A percentile compares a stretch with the other conserved stretches of the same genome.
These are phyloP conservation scores for Rhyacophila brunnea DNA, from an alignment of 1,140 invertebrate species.

Conservation along the genomic window DNA sequence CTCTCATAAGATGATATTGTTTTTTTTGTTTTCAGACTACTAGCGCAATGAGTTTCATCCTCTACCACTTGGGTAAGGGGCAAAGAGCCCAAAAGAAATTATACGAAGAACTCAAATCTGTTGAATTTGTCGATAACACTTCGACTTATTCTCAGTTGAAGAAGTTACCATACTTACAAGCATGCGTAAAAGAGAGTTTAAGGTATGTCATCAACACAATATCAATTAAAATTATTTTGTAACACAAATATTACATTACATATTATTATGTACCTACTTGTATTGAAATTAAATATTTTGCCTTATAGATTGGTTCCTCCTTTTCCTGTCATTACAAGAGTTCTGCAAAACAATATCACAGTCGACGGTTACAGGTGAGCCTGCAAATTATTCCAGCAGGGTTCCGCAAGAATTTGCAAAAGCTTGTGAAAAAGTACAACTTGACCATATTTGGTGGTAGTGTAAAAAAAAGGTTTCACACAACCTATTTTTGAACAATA, in stretches of 20 bases:
- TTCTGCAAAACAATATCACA: slow-evolving; percentile 64
- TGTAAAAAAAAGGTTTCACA: too few species aligned
- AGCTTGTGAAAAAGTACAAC: neutral
- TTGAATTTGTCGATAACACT: slow-evolving; percentile 38
- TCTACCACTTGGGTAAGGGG: slow-evolving; percentile 51
- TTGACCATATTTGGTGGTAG: too few species aligned
- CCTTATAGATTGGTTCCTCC: slow-evolving; percentile 57
- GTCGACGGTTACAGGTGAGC: slow-evolving; percentile 67
- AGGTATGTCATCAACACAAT: too few species aligned
- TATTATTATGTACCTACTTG: too few species aligned
- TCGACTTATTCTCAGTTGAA: slow-evolving; percentile 43
- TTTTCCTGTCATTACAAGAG: slow-evolving; percentile 62
- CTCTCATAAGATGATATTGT: too few species aligned
- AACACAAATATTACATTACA: too few species aligned
- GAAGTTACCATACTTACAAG: slow-evolving; percentile 52
- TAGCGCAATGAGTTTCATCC: slow-evolving; percentile 45
- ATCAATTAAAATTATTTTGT: too few species aligned
- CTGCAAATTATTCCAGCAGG: neutral
- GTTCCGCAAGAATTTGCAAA: too few species aligned
- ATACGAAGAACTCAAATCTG: slow-evolving; percentile 52
- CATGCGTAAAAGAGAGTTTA: slow-evolving; percentile 54
- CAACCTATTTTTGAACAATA: too few species aligned
- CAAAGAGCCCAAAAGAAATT: slow-evolving; percentile 51
- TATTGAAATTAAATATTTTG: too few species aligned
- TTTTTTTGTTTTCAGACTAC: slow-evolving; percentile 39